These are phyloP conservation scores for Luperina nickerlii DNA, from an alignment of 2,888 invertebrate genomes.

Conservation along the genomic window DNA sequence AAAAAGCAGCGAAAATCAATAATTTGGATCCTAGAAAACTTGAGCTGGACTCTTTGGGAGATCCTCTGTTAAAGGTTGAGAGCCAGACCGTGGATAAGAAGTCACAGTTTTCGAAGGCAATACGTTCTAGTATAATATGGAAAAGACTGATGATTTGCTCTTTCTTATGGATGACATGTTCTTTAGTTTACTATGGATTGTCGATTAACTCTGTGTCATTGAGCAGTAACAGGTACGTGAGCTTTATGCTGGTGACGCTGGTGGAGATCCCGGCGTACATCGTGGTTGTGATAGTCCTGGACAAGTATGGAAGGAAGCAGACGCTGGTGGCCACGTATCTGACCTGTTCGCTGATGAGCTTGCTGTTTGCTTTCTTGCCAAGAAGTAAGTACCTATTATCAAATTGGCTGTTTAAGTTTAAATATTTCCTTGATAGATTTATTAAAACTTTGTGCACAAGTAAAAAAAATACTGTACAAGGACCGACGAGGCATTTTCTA, in stretches of 20 bases:
- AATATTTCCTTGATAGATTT: too few relatives aligned
- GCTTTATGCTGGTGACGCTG: conserved; percentile 92
- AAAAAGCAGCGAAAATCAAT: conserved; percentile 92
- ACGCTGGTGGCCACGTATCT: conserved; percentile 91
- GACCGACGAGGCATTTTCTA: too few relatives aligned
- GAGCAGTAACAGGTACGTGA: conserved; percentile 93
- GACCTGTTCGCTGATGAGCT: conserved; percentile 91
- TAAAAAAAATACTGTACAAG: not conserved
- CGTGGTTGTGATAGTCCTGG: conserved; percentile 91
- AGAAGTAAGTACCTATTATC: conserved; percentile 83
- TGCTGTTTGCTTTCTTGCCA: conserved; percentile 91
- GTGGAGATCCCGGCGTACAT: conserved; percentile 94
- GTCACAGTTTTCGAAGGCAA: conserved; percentile 86
- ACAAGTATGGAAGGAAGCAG: conserved; percentile 92
- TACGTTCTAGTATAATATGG: conserved; percentile 90
- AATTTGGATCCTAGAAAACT: conserved; percentile 87
- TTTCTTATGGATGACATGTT: conserved; percentile 94
- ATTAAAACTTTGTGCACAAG: not conserved
- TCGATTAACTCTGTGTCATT: conserved; percentile 94
- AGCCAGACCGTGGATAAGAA: conserved; percentile 80
- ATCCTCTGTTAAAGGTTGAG: conserved; percentile 81
- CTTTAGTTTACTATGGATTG: conserved; percentile 94
- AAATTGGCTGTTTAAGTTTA: not conserved
- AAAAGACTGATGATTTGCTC: conserved; percentile 92
- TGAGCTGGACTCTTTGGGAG: conserved; percentile 85